Conservation (phyloP, 1,140 invertebrate species). For the Aleiodes sp. region DNA sequence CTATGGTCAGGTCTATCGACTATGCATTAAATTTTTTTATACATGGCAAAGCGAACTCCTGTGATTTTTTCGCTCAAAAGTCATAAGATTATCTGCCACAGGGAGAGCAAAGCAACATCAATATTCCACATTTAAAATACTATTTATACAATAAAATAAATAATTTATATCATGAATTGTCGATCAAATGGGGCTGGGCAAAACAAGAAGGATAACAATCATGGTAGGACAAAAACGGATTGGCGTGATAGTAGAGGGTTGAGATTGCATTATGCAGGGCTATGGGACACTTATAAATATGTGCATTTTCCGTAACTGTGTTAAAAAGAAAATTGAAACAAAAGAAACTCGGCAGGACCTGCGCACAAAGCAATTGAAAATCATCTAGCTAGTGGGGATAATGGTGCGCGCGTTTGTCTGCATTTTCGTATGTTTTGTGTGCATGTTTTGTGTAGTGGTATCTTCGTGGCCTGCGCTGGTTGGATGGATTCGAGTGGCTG, state of each 20-base stretch:
- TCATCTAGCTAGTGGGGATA: background rate
- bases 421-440: too few species aligned
- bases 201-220: constrained; percentile 19
- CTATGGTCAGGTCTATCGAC: too few species aligned
- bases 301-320: constrained; percentile 2
- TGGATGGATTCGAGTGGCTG: constrained; percentile 38
- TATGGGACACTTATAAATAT: background rate
- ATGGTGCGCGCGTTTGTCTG: too few species aligned
- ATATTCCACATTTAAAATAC: background rate
- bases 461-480: constrained; percentile 49
- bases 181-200: background rate
- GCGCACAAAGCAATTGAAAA: background rate
- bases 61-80: too few species aligned
- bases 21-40: too few species aligned
- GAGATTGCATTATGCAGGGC: constrained; percentile 24
- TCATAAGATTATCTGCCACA: background rate
- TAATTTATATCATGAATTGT: background rate
- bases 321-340: background rate
- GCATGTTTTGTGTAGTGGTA: background rate
- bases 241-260: too few species aligned
- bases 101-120: background rate
- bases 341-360: background rate
- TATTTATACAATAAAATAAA: background rate
- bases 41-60: too few species aligned
- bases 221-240: too few species aligned